A percentile compares a stretch with the other conserved stretches of the same genome.
These are phyloP conservation scores for Eulimnadia texana DNA, from an alignment of 1,140 invertebrate genomes.

Conservation along the genomic window DNA sequence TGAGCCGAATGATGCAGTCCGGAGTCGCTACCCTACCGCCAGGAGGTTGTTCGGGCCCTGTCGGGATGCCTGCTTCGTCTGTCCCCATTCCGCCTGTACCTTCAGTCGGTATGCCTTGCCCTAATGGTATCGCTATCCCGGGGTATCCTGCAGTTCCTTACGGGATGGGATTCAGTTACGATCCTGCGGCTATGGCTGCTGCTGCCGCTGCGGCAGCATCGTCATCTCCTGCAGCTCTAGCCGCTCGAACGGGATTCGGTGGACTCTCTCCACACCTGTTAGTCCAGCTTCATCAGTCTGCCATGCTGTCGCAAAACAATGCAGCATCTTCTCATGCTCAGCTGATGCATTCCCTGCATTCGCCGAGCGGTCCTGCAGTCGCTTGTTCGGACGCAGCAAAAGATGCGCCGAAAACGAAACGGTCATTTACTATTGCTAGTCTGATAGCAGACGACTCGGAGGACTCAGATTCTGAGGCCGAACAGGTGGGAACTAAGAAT, in stretches of 20 bases:
- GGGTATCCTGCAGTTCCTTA: slow-evolving; percentile 14
- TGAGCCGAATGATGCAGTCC: slow-evolving; percentile 43
- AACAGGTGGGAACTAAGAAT: slow-evolving; percentile 12
- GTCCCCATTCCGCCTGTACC: background rate
- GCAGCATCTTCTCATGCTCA: background rate
- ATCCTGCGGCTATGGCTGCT: slow-evolving; percentile 15
- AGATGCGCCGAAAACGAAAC: slow-evolving; percentile 23
- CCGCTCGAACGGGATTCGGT: slow-evolving; percentile 3
- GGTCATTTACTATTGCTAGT: slow-evolving; percentile 62
- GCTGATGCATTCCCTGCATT: background rate
- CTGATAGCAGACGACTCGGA: slow-evolving; percentile 53
- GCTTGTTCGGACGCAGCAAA: background rate
- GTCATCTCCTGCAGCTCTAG: slow-evolving; percentile 23
- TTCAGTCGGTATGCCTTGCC: background rate
- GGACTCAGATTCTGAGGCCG: slow-evolving; percentile 3
- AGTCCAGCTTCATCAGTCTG: background rate
- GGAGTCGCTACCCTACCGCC: background rate
- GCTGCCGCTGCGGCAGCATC: slow-evolving; percentile 18
- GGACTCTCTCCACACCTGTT: background rate
- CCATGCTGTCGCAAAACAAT: background rate
- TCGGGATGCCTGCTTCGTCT: background rate
- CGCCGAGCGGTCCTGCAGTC: background rate
- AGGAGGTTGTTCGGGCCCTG: background rate
- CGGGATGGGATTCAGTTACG: slow-evolving; percentile 17
- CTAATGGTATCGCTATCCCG: background rate